Evolutionary conservation across 2,888 invertebrate species (phyloP).

Genomic region (Germaria angustata): DNA sequence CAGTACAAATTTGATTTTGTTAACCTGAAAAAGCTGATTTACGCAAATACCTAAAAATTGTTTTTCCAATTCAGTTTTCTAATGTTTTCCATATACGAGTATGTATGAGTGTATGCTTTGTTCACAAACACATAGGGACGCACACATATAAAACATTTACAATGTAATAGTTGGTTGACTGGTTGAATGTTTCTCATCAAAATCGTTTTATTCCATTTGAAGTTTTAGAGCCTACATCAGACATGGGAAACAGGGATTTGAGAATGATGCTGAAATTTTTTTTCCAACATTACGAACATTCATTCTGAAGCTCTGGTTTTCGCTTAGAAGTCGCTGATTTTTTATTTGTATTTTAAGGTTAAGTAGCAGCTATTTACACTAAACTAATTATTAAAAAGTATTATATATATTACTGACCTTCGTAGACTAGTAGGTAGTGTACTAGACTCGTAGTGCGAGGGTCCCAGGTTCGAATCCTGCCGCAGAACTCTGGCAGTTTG

Average conservation of each 20-base stretch:
- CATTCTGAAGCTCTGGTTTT: no score
- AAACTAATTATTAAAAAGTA: no score
- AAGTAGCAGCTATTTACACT: no score
- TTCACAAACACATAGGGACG: no score
- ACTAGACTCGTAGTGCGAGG: no score
- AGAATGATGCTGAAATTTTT: not conserved
- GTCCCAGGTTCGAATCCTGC: no score
- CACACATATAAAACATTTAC: conserved; percentile 5
- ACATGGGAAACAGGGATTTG: not conserved
- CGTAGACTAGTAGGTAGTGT: no score
- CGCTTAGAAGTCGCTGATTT: no score
- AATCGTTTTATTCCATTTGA: conserved; percentile 40
- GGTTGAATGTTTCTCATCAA: conserved; percentile 38
- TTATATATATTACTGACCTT: no score
- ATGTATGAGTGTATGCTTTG: not conserved
- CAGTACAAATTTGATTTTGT: conserved; percentile 72
- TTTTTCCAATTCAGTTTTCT: conserved; percentile 36
- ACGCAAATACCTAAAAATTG: conserved; percentile 66
- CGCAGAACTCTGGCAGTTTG: no score
- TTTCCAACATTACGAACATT: no score
- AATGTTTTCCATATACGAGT: conserved; percentile 10
- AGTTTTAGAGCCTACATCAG: conserved; percentile 44
- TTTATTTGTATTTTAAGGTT: no score
- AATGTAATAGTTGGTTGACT: conserved; percentile 32
- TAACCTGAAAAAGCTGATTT: conserved; percentile 74